Evolutionary conservation across 2,113 vertebrate genomes (phyloP), one percentile per base, ranked within the genome.

Genomic region (Cromileptes altivelis): DNA sequence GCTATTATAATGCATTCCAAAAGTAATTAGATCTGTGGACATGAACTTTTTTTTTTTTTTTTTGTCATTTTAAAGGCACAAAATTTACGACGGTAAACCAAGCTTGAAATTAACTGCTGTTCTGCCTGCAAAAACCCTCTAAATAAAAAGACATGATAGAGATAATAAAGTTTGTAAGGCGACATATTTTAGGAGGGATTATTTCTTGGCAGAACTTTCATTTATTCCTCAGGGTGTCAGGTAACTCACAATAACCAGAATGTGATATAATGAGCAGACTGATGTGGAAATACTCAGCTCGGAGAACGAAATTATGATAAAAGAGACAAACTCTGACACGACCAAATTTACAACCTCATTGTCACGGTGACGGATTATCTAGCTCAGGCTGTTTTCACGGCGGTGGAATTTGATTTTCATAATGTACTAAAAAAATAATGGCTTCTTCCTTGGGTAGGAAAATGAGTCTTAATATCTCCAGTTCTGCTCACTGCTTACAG

Each of bases 101-200:
- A 78, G 82, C 81, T 85, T 89, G 69, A 88, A 89, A 88, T 86
- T 1, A 71, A 61, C 78, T 19, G 55, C 74, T 72, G 50, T 60
- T 69, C 81, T 70, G 55, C 23, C 18, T 2, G 1, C 53, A 53
- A 67, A 83, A 70, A 3, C 13, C 55, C 33, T 52, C 19, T 11
- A 21, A 84, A 86, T 72, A 62, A 63, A 79, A 27, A 83, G 33
- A 37, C 70, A 71, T 33, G 49, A 68, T 5, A 18, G 63, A 40
- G 78, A 86, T 21, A 79, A 74, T 70, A 79, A 74, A 57, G 42
- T 80, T 80, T 15, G 53, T 23, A 47, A 40, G 42, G 53, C 17
- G 23, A 63, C 72, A 56, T 63, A 40, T 78, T 63, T 79, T 50
- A 25, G 27, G 50, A 72, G 15, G 76, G 60, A 88, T 73, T 72